Percentiles rank a stretch among this genome's conserved stretches.
phyloP scores from a whole-genome alignment of 2,888 invertebrate species.

The Odontomyia ornata region DNA sequence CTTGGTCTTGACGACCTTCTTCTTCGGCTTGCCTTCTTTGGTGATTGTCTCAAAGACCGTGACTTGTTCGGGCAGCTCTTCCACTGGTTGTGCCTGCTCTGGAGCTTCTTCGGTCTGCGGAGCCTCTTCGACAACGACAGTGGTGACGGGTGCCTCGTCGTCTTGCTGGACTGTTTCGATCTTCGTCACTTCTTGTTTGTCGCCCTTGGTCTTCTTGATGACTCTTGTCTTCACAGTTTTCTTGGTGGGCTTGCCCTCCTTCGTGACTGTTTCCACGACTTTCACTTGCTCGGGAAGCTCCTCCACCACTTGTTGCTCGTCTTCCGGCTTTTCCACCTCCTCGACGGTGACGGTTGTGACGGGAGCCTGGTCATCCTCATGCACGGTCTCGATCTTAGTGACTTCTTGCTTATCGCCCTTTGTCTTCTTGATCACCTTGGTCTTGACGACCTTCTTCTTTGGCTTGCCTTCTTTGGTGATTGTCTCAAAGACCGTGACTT shows the following conservation, averaged over 20 bases:
- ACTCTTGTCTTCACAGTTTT: conserved; percentile 56
- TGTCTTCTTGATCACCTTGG: conserved; percentile 60
- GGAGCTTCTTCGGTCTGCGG: no score
- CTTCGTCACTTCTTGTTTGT: conserved; percentile 61
- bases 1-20: conserved; percentile 57
- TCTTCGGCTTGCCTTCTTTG: conserved; percentile 56
- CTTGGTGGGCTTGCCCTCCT: conserved; percentile 56
- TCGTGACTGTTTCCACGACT: conserved; percentile 61
- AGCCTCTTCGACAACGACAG: conserved; percentile 60
- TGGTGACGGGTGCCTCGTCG: conserved; percentile 61
- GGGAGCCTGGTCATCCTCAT: conserved; percentile 58
- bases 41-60: conserved; percentile 56
- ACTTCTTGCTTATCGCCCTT: conserved; percentile 58
- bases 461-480: conserved; percentile 58
- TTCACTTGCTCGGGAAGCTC: conserved; percentile 54
- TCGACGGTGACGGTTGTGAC: conserved; percentile 50
- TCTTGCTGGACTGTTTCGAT: conserved; percentile 59
- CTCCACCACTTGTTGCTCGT: conserved; percentile 46
- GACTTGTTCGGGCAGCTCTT: conserved; percentile 52
- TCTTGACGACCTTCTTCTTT: conserved; percentile 56
- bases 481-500: conserved; percentile 54
- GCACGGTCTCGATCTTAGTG: conserved; percentile 55
- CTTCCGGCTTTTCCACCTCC: conserved; percentile 54
- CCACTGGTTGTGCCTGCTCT: conserved; percentile 35
- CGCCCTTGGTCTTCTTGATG: conserved; percentile 58